These are phyloP conservation scores for Caligus rogercresseyi DNA, from an alignment of 1,140 invertebrate species.

Conservation along the genomic window DNA sequence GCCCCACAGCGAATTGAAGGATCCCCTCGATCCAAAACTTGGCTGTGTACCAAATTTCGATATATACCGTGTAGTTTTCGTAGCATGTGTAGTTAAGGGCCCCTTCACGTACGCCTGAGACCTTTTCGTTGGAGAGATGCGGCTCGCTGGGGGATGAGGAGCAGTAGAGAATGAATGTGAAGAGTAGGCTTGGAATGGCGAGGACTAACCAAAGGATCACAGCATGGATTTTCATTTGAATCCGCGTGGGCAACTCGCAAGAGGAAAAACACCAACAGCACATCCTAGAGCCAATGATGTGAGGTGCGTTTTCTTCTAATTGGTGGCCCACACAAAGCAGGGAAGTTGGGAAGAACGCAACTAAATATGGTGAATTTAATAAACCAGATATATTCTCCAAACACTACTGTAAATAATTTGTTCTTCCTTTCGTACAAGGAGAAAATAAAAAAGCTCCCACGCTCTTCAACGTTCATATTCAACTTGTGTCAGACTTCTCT, in stretches of 20 bases:
- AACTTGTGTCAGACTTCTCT: too few species aligned
- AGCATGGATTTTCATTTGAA: neutral
- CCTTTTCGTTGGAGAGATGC: neutral
- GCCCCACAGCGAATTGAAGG: constrained; percentile 4
- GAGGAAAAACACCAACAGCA: neutral
- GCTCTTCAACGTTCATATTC: too few species aligned
- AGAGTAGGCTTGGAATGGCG: neutral
- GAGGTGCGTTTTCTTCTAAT: too few species aligned
- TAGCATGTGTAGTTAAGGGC: constrained; percentile 8
- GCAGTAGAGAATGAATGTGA: neutral
- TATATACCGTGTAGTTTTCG: constrained; percentile 13
- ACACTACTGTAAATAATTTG: too few species aligned
- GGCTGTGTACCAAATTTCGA: neutral
- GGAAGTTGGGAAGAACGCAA: too few species aligned
- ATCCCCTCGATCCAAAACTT: constrained; percentile 17
- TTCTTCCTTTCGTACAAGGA: too few species aligned
- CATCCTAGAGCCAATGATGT: too few species aligned
- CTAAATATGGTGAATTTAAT: too few species aligned
- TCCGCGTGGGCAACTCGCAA: neutral
- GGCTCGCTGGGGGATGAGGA: neutral
- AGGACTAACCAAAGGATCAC: neutral
- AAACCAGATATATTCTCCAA: too few species aligned
- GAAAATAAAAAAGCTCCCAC: too few species aligned
- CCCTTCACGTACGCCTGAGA: neutral
- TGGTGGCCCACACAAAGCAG: too few species aligned